Percentiles rank a stretch among this genome's conserved stretches.
Conservation (phyloP, 2,888 invertebrate genomes). For the Heteropelma amictum region DNA sequence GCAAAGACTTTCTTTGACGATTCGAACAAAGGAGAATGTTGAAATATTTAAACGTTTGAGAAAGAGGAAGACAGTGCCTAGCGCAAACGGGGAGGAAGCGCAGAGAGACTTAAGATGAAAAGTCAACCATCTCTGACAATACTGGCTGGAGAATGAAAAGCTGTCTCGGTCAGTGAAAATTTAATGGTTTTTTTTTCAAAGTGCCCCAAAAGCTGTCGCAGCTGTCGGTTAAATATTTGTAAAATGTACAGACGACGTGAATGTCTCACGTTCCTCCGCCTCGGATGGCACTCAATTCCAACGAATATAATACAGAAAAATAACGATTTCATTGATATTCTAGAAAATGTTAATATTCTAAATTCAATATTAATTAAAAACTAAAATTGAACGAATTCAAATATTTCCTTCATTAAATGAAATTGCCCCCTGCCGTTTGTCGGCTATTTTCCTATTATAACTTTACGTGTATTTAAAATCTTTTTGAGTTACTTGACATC, state of each 20-base stretch:
- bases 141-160: neutral
- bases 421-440: no score
- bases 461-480: no score
- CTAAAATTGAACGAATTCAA: no score
- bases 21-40: slow-evolving; percentile 3
- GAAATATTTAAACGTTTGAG: slow-evolving; percentile 16
- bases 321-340: no score
- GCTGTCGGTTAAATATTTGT: slow-evolving; percentile 6
- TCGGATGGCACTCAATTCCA: no score
- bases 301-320: no score
- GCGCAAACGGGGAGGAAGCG: neutral
- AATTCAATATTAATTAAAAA: no score
- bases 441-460: no score
- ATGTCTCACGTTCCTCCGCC: no score
- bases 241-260: neutral
- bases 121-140: neutral
- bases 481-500: no score
- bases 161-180: neutral
- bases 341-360: no score
- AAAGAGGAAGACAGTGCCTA: neutral
- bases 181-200: neutral
- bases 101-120: neutral
- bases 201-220: neutral
- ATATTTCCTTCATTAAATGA: no score
- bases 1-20: neutral